A percentile compares a stretch with the other conserved stretches of the same genome.
Evolutionary conservation across 2,888 invertebrate genomes (phyloP).

Genomic region (Nomada goodeniana): DNA sequence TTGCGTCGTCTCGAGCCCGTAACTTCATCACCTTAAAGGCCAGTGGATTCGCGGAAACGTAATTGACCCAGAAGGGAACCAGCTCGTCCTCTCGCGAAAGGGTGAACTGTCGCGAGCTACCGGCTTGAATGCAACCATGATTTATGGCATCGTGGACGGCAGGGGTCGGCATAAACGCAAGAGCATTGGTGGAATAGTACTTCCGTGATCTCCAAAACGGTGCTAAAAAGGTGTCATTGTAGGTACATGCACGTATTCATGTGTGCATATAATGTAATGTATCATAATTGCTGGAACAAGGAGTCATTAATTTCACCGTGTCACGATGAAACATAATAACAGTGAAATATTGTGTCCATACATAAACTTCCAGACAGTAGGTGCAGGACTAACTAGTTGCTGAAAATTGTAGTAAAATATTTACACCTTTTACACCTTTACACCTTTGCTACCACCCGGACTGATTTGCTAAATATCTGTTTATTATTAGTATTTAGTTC

Average conservation of each 20-base stretch:
- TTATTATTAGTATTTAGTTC: too few relatives aligned
- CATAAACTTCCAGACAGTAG: too few relatives aligned
- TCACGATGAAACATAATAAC: neutral
- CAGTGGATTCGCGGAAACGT: slow-evolving; percentile 51
- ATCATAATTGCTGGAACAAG: slow-evolving; percentile 8
- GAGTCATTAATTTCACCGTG: slow-evolving; percentile 12
- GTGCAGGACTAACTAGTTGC: too few relatives aligned
- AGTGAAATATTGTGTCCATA: neutral
- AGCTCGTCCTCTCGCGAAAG: slow-evolving; percentile 52
- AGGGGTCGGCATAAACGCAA: slow-evolving; percentile 66
- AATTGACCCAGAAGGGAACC: slow-evolving; percentile 67
- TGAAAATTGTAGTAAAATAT: too few relatives aligned
- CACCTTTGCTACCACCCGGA: too few relatives aligned
- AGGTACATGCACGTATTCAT: neutral
- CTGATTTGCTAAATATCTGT: too few relatives aligned
- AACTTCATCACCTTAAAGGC: slow-evolving; percentile 50
- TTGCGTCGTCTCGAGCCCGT: slow-evolving; percentile 17
- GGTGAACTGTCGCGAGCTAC: slow-evolving; percentile 53
- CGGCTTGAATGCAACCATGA: slow-evolving; percentile 72
- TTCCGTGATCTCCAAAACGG: slow-evolving; percentile 23
- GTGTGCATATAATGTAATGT: too few relatives aligned
- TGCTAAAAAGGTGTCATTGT: slow-evolving; percentile 33
- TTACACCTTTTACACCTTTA: too few relatives aligned
- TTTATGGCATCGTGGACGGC: slow-evolving; percentile 70
- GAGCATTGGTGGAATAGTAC: slow-evolving; percentile 60